Base-by-base conservation (phyloP, 2,888 invertebrate genomes). In the Drosophila setosimentum region DNA sequence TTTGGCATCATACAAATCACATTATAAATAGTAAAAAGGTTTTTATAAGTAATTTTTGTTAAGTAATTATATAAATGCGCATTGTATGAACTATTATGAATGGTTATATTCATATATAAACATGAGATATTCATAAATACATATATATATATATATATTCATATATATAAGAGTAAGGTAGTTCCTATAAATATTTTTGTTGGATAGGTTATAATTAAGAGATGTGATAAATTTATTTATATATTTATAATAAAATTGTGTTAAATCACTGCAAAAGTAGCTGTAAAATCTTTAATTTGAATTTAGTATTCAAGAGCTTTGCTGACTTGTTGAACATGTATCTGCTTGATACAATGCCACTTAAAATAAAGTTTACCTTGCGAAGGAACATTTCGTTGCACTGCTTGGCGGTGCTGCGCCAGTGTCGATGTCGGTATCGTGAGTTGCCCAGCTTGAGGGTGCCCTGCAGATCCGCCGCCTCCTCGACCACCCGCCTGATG, bases 371-470 rank as follows among this genome's bases (percentile, higher is more conserved):
- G 18, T 68, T 71, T 94, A 98, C 97, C 97, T 97, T 97, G 93
- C 96, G 95, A 73, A 98, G 95, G 94, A 98, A 98, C 89, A 96
- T 94, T 93, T 97, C 97, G 92, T 98, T 98, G 94, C 98, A 98
- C 88, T 96, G 96, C 93, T 97, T 97, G 66, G 97, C 96, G 49
- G 97, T 96, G 76, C 96, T 96, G 90, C 97, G 96, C 96, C 97
- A 97, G 93, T 97, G 97, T 87, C 96, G 95, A 92, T 97, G 97
- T 54, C 96, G 94, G 92, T 95, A 96, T 78, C 96, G 94, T 55
- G 96, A 94, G 91, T 95, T 96, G 54, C 96, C 96, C 82, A 96
- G 93, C 81, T 95, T 94, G 74, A 95, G 94, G 8, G 95, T 95
- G 32, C 96, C 96, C 62, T 95, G 94, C 73, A 96, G 92, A 82